These are phyloP conservation scores for Lagenorhynchus albirostris DNA, from an alignment of 2,113 vertebrate genomes.

Conservation along the genomic window DNA sequence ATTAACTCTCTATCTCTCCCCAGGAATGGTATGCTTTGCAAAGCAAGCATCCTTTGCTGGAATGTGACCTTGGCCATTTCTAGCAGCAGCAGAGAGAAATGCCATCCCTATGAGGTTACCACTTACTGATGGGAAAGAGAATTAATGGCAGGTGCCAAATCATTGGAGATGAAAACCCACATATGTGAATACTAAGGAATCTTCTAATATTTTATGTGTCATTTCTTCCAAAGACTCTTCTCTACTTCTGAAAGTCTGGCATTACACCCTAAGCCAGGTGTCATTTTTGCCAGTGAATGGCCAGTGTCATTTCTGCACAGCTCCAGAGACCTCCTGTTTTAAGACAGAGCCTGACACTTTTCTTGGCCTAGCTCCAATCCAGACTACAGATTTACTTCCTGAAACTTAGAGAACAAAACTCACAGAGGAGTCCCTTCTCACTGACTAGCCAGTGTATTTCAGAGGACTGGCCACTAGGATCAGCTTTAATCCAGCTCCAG, in stretches of 20 bases:
- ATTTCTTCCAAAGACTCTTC: not conserved
- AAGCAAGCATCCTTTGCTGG: slow-evolving; percentile 58
- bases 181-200: not conserved
- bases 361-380: not conserved
- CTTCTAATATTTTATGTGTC: not conserved
- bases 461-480: not conserved
- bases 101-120: slow-evolving; percentile 60
- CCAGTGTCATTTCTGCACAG: not conserved
- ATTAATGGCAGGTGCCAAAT: not conserved
- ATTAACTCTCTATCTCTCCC: slow-evolving; percentile 65
- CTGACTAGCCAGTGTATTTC: not conserved
- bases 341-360: not conserved
- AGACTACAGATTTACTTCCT: not conserved
- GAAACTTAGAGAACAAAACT: not conserved
- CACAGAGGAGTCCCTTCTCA: not conserved
- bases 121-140: slow-evolving; percentile 41
- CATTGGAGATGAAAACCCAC: slow-evolving; percentile 5
- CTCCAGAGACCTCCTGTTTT: not conserved
- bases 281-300: no score
- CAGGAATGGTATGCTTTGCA: slow-evolving; percentile 60
- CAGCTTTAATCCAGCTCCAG: not conserved
- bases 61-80: slow-evolving; percentile 74
- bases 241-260: not conserved
- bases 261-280: not conserved
- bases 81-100: slow-evolving; percentile 47